Percentiles rank a stretch among this genome's conserved stretches.
Evolutionary conservation across 2,113 vertebrate genomes (phyloP).

Genomic region (Coptodon rendalli): DNA sequence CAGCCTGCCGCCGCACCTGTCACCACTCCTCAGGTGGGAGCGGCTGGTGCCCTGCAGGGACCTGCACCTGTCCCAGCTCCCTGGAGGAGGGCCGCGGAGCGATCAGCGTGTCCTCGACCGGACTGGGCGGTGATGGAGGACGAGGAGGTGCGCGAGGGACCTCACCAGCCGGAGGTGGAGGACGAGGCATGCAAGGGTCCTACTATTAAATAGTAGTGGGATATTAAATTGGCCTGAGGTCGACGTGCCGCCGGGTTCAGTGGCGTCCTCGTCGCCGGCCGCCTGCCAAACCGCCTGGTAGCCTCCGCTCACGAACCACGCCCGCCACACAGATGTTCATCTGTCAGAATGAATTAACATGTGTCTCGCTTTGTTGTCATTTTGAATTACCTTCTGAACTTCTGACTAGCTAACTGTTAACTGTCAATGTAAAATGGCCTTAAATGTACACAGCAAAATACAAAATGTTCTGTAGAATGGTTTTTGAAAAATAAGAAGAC

Average conservation of each 20-base stretch:
- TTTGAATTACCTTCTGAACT: not conserved
- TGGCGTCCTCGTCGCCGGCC: rapidly evolving
- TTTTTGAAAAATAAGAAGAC: not conserved
- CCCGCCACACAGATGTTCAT: not conserved
- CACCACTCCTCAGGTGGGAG: too few relatives aligned
- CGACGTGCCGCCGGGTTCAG: rapidly evolving
- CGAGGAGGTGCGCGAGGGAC: too few relatives aligned
- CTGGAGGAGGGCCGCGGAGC: too few relatives aligned
- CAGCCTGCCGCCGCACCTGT: too few relatives aligned
- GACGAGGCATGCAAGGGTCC: not conserved
- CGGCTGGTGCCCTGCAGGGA: too few relatives aligned
- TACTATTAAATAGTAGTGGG: not conserved
- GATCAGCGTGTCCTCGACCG: too few relatives aligned
- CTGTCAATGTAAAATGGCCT: not conserved
- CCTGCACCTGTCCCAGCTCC: too few relatives aligned
- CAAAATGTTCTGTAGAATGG: not conserved
- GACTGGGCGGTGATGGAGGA: too few relatives aligned
- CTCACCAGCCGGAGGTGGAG: too few relatives aligned
- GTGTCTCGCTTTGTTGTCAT: constrained; percentile 2
- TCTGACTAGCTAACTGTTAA: not conserved
- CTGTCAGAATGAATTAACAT: constrained; percentile 18
- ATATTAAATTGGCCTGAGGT: not conserved
- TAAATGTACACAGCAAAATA: not conserved
- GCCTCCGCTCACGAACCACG: not conserved
- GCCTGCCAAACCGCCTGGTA: not conserved